A percentile compares a stretch with the other conserved stretches of the same genome.
phyloP scores from a whole-genome alignment of 2,797 vertebrate genomes.

The Sebastes goodei region DNA sequence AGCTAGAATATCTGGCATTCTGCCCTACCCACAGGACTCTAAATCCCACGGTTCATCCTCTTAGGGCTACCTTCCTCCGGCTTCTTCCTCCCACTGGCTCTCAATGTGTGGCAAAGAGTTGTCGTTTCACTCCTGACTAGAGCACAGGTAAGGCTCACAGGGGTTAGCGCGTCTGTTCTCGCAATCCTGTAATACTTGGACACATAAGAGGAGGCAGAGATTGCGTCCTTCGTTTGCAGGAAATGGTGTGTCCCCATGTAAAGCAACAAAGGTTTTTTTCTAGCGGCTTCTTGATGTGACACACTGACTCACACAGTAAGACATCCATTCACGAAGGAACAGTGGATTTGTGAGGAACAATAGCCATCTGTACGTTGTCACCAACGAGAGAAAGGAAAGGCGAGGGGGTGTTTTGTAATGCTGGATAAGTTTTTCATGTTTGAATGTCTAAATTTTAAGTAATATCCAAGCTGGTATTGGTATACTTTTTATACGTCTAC shows the following conservation, averaged over 20 bases:
- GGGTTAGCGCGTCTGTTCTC: slow-evolving; percentile 56
- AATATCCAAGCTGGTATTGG: not conserved
- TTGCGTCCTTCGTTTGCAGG: slow-evolving; percentile 42
- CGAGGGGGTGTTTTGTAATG: not conserved
- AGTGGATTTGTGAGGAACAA: not conserved
- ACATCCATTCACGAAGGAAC: slow-evolving; percentile 23
- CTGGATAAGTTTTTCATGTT: not conserved
- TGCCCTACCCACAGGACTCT: slow-evolving; percentile 75
- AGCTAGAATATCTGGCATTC: slow-evolving; percentile 75
- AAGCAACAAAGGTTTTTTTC: slow-evolving; percentile 38
- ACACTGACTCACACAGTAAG: slow-evolving; percentile 6
- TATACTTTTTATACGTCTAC: not conserved
- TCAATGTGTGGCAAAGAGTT: slow-evolving; percentile 76
- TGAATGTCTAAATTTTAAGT: slow-evolving; percentile 8
- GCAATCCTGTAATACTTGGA: slow-evolving; percentile 64
- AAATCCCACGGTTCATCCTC: slow-evolving; percentile 83
- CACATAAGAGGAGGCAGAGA: slow-evolving; percentile 52
- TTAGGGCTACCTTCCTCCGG: slow-evolving; percentile 60
- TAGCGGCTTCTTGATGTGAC: slow-evolving; percentile 27
- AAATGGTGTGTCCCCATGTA: slow-evolving; percentile 63
- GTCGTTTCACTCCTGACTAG: slow-evolving; percentile 69
- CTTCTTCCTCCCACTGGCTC: slow-evolving; percentile 65
- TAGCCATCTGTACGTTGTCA: slow-evolving; percentile 10
- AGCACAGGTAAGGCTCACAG: slow-evolving; percentile 69
- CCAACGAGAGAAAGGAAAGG: not conserved